These are phyloP conservation scores for Sarotherodon lohbergeri DNA, from an alignment of 2,113 vertebrate species.

Conservation along the genomic window DNA sequence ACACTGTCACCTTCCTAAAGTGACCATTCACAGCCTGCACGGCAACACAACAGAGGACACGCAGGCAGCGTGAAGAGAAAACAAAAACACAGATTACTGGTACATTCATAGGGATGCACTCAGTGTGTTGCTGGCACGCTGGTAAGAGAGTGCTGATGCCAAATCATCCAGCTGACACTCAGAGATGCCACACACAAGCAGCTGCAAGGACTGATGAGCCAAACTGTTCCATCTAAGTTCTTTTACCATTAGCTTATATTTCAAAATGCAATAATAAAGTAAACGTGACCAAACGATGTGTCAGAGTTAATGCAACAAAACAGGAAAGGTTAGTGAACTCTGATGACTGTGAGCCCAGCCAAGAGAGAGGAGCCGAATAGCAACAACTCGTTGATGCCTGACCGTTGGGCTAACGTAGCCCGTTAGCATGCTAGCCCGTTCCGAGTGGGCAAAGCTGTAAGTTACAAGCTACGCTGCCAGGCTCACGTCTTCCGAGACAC, in stretches of 20 bases:
- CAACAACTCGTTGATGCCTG: constrained; percentile 61
- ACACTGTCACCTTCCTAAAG: constrained; percentile 71
- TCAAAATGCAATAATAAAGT: background rate
- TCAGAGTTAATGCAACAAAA: background rate
- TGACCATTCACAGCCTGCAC: constrained; percentile 75
- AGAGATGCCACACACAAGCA: constrained; percentile 15
- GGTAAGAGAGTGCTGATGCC: background rate
- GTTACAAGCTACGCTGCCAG: constrained; percentile 38
- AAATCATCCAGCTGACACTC: background rate
- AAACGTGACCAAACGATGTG: background rate
- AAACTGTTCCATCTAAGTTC: constrained; percentile 34
- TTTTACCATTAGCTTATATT: background rate
- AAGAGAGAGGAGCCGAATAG: constrained; percentile 21
- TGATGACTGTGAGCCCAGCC: background rate
- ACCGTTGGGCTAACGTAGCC: constrained; percentile 47
- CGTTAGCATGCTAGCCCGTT: constrained; percentile 57
- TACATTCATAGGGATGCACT: background rate
- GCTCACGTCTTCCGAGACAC: background rate
- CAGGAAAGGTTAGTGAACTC: background rate
- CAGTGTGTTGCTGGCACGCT: background rate
- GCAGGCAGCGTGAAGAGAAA: background rate
- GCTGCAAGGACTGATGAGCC: background rate
- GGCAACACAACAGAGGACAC: background rate
- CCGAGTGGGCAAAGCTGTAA: constrained; percentile 49
- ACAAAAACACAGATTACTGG: background rate